A percentile compares a stretch with the other conserved stretches of the same genome.
Evolutionary conservation across 2,888 invertebrate species (phyloP).

Genomic region (Lasioglossum marginatum): DNA sequence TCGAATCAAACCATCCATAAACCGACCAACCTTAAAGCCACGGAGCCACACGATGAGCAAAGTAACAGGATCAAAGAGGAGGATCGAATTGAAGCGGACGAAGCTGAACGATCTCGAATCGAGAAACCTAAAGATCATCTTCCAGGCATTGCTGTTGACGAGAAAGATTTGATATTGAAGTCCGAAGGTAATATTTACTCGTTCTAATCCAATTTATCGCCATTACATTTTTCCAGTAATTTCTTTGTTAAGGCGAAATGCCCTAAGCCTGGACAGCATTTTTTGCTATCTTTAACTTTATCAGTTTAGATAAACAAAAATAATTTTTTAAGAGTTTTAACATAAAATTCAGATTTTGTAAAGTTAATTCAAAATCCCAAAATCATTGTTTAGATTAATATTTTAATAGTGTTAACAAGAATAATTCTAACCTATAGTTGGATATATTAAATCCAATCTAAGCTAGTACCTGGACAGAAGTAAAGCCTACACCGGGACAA

Average conservation of each 20-base stretch:
- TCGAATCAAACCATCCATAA: background rate
- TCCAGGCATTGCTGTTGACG: slow-evolving; percentile 75
- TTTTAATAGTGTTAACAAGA: no score
- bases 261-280: no score
- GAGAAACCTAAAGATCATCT: slow-evolving; percentile 63
- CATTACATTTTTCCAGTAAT: background rate
- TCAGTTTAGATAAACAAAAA: no score
- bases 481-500: no score
- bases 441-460: no score
- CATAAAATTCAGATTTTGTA: no score
- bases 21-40: slow-evolving; percentile 21
- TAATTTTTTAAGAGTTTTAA: no score
- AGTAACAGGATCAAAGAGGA: slow-evolving; percentile 28
- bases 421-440: no score
- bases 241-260: background rate
- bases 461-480: no score
- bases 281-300: no score
- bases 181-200: slow-evolving; percentile 70
- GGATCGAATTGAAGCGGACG: background rate
- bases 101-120: background rate
- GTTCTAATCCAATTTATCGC: background rate
- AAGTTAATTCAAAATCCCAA: no score
- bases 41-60: slow-evolving; percentile 21
- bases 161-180: slow-evolving; percentile 78
- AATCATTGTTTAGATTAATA: no score